phyloP scores from a whole-genome alignment of 1,140 invertebrate genomes.

The Drosophila melanica region DNA sequence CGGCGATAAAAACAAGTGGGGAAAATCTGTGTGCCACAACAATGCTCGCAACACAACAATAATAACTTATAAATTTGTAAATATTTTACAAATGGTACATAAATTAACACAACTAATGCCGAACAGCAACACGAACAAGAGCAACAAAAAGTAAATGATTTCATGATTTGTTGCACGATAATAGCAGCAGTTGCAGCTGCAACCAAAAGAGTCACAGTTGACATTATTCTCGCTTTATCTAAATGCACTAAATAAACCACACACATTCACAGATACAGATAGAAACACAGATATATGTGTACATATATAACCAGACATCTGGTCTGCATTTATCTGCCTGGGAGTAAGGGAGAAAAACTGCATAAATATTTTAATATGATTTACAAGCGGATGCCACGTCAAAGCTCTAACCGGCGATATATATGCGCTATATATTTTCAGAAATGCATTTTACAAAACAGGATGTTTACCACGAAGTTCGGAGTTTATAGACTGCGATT shows the following conservation, averaged over 20 bases:
- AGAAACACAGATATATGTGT: not conserved
- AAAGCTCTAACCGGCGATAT: conserved; percentile 28
- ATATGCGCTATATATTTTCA: conserved; percentile 1
- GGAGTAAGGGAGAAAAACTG: conserved; percentile 1
- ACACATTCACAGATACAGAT: conserved; percentile 26
- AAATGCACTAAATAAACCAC: conserved; percentile 73
- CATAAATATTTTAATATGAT: conserved; percentile 80
- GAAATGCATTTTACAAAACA: conserved; percentile 18
- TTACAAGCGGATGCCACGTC: conserved; percentile 75
- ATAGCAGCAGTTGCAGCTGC: conserved; percentile 67
- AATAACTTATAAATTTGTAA: conserved; percentile 78
- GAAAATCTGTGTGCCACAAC: conserved; percentile 35
- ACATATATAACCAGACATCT: conserved; percentile 58
- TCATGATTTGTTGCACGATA: conserved; percentile 78
- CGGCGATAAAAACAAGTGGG: conserved; percentile 53
- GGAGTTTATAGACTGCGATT: not conserved
- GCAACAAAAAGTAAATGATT: conserved; percentile 44
- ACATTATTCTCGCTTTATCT: conserved; percentile 76
- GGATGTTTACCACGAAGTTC: conserved; percentile 39
- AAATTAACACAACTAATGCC: conserved; percentile 80
- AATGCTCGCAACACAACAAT: conserved; percentile 36
- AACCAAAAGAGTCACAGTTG: conserved; percentile 61
- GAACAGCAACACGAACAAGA: conserved; percentile 41
- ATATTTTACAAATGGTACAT: conserved; percentile 80
- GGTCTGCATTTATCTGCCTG: conserved; percentile 60